Evolutionary conservation across 2,797 vertebrate genomes (phyloP).

Genomic region (Cirrhinus molitorella): DNA sequence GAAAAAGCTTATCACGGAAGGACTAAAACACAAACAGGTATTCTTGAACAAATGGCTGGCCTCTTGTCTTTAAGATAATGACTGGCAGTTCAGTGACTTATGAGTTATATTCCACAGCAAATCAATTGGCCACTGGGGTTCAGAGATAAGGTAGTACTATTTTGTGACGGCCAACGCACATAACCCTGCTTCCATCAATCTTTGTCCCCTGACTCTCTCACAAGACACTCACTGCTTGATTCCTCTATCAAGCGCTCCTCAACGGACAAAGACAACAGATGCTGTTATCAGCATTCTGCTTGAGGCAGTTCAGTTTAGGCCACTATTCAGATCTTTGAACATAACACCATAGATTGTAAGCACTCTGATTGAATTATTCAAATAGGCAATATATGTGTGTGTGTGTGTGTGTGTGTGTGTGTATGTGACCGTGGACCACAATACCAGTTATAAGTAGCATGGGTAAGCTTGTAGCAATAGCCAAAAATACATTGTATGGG

Average conservation of each 20-base stretch:
- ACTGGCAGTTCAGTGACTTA: constrained; percentile 53
- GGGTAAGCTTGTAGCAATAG: too few species aligned
- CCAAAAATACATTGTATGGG: too few species aligned
- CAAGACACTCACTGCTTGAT: constrained; percentile 76
- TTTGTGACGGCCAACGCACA: constrained; percentile 80
- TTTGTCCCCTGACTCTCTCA: constrained; percentile 83
- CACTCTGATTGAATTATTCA: not conserved
- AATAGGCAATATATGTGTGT: not conserved
- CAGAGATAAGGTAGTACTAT: constrained; percentile 85
- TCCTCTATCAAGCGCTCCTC: constrained; percentile 79
- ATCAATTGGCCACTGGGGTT: constrained; percentile 88
- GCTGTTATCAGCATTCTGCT: constrained; percentile 80
- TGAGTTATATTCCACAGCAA: constrained; percentile 92
- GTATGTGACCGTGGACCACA: not conserved
- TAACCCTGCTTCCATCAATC: constrained; percentile 91
- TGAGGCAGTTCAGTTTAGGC: constrained; percentile 66
- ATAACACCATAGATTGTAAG: not conserved
- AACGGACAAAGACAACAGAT: constrained; percentile 87
- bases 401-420: too few species aligned
- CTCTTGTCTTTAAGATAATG: constrained; percentile 41
- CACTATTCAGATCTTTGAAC: constrained; percentile 71
- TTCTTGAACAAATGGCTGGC: constrained; percentile 61
- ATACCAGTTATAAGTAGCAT: too few species aligned
- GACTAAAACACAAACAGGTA: constrained; percentile 56
- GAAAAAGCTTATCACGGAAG: not conserved